These are phyloP conservation scores for Orussus abietinus DNA, from an alignment of 1,140 invertebrate species.

Conservation along the genomic window DNA sequence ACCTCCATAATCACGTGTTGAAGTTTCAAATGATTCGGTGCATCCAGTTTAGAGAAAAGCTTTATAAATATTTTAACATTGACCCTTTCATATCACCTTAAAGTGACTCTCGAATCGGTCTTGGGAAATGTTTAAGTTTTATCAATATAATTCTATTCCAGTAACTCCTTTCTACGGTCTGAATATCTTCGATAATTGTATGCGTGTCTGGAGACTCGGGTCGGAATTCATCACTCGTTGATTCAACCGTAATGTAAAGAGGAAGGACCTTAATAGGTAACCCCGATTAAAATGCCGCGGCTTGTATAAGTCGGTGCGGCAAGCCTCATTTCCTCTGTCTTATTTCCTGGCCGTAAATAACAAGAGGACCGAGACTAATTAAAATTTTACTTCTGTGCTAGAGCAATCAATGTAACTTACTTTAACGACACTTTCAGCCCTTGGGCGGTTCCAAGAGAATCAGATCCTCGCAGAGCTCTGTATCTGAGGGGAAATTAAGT, in stretches of 20 bases:
- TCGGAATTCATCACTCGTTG: background rate
- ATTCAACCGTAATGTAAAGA: background rate
- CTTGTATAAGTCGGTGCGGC: background rate
- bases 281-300: background rate
- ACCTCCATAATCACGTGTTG: too few species aligned
- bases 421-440: conserved; percentile 6
- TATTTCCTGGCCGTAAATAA: conserved; percentile 3
- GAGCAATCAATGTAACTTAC: conserved; percentile 8
- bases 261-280: background rate
- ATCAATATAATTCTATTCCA: too few species aligned
- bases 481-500: too few species aligned
- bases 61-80: too few species aligned
- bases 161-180: too few species aligned
- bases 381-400: conserved; percentile 1
- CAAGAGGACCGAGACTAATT: background rate
- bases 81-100: too few species aligned
- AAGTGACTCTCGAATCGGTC: too few species aligned
- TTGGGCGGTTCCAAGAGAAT: conserved; percentile 6
- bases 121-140: too few species aligned
- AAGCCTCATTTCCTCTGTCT: too few species aligned
- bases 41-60: too few species aligned
- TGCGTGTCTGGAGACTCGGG: background rate
- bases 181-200: too few species aligned
- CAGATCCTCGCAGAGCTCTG: conserved; percentile 5
- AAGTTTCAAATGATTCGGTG: too few species aligned